phyloP scores from a whole-genome alignment of 2,888 invertebrate genomes.

The Pherbina coryleti region DNA sequence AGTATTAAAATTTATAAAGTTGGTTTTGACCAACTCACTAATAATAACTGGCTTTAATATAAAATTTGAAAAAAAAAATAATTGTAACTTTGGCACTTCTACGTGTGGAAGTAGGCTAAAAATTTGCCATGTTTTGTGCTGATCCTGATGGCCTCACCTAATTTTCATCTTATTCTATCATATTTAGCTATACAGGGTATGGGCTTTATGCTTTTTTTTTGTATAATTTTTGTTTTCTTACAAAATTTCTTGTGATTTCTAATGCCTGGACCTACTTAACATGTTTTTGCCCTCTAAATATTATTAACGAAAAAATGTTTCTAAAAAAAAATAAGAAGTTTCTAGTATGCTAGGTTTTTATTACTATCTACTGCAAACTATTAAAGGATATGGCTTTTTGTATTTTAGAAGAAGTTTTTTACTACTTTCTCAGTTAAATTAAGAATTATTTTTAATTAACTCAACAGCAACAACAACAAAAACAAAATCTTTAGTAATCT shows the following conservation, averaged over 20 bases:
- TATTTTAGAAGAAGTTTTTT: too few relatives aligned
- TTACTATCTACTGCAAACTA: too few relatives aligned
- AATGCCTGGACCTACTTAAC: too few relatives aligned
- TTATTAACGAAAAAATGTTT: too few relatives aligned
- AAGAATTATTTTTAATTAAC: background rate
- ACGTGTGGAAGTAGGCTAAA: constrained; percentile 6
- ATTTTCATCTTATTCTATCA: background rate
- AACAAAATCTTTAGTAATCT: background rate
- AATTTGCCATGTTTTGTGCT: background rate
- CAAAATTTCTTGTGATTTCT: background rate
- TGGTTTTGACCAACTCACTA: background rate
- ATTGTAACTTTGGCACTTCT: background rate
- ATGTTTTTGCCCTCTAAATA: too few relatives aligned
- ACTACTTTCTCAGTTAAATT: too few relatives aligned
- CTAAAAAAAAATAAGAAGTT: too few relatives aligned
- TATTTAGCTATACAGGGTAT: background rate
- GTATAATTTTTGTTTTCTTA: background rate
- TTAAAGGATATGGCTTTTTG: too few relatives aligned
- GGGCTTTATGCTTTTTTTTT: background rate
- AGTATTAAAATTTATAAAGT: background rate
- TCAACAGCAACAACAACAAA: background rate
- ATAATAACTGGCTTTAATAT: too few relatives aligned
- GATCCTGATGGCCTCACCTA: background rate
- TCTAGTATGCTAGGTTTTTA: too few relatives aligned
- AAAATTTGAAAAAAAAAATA: too few relatives aligned